Conservation (phyloP, 2,113 vertebrate species). For the Antechinus stuartii region DNA sequence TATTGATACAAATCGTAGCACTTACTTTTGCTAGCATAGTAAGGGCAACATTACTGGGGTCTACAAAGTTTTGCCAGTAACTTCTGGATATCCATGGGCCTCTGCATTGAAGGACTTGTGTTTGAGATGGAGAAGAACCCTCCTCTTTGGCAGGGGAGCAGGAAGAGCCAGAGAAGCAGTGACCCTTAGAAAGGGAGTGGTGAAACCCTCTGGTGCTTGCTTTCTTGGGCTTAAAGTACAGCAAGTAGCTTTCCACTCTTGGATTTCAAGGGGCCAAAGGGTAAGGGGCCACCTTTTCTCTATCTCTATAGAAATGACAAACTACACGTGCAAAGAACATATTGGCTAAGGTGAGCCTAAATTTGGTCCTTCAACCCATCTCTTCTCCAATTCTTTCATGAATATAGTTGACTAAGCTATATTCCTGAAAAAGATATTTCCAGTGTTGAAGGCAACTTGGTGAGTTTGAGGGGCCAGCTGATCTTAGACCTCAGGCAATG, state of each 20-base stretch:
- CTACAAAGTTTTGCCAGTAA: neutral
- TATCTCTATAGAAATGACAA: neutral
- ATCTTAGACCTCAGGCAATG: neutral
- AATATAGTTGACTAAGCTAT: neutral
- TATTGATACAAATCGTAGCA: neutral
- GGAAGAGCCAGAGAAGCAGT: neutral
- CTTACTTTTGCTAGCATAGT: neutral
- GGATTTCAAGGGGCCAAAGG: neutral
- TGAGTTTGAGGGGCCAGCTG: neutral
- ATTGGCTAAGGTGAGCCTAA: neutral
- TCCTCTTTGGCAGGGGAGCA: neutral
- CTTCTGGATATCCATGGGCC: neutral
- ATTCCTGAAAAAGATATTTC: neutral
- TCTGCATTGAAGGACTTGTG: neutral
- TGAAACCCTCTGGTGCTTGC: neutral
- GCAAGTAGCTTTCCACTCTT: neutral
- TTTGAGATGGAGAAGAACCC: neutral
- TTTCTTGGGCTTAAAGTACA: neutral
- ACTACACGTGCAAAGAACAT: neutral
- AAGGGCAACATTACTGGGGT: neutral
- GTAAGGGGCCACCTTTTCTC: neutral
- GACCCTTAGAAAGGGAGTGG: neutral
- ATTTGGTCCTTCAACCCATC: neutral
- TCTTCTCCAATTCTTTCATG: neutral
- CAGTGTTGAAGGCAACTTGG: neutral